Percentiles rank a stretch among this genome's conserved stretches.
phyloP scores from a whole-genome alignment of 2,888 invertebrate genomes.

The Sericinus montela region DNA sequence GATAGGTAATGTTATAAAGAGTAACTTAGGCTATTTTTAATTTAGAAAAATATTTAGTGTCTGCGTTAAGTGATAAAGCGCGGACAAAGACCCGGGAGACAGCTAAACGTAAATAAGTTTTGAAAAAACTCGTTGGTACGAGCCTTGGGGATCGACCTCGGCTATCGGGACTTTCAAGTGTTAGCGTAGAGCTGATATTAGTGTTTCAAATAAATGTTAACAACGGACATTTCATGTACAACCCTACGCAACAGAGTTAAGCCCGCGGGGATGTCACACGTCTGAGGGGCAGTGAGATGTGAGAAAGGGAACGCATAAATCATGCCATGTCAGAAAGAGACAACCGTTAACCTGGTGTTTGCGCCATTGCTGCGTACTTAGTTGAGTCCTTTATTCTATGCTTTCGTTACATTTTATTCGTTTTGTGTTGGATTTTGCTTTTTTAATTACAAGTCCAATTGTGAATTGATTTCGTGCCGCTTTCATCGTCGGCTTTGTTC shows the following conservation, averaged over 20 bases:
- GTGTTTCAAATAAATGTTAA: neutral
- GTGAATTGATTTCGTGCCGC: conserved; percentile 33
- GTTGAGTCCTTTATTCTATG: conserved; percentile 43
- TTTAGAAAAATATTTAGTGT: no score
- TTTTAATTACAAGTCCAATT: conserved; percentile 38
- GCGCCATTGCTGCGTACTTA: conserved; percentile 32
- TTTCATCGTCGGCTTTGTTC: conserved; percentile 16
- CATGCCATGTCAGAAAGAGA: conserved; percentile 37
- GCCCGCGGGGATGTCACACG: conserved; percentile 73
- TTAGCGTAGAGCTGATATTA: neutral
- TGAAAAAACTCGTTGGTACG: no score
- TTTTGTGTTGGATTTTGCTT: conserved; percentile 36
- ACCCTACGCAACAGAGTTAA: conserved; percentile 50
- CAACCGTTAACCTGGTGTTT: conserved; percentile 28
- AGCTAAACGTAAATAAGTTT: no score
- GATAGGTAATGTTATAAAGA: no score
- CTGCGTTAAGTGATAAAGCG: no score
- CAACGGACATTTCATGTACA: conserved; percentile 19
- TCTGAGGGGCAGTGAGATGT: conserved; percentile 68
- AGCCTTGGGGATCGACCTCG: no score
- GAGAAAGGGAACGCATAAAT: conserved; percentile 45
- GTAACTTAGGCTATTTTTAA: no score
- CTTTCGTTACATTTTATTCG: conserved; percentile 42
- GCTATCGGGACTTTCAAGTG: no score
- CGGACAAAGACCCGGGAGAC: no score